phyloP scores from a whole-genome alignment of 2,888 invertebrate genomes.

The Drosophila maculinotata region DNA sequence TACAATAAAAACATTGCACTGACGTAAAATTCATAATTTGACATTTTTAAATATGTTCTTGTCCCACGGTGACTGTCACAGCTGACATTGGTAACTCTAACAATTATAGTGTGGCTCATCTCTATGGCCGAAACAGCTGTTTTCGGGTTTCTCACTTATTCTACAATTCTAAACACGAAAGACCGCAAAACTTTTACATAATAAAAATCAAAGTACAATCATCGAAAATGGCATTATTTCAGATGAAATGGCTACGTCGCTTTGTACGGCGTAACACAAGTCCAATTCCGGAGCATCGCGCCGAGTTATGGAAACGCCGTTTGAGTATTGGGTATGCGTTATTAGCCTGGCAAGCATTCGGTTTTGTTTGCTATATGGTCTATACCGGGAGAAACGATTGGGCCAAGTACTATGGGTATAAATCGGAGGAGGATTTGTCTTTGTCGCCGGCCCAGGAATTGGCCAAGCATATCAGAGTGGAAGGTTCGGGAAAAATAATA shows the following conservation, averaged over 20 bases:
- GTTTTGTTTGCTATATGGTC: constrained; percentile 87
- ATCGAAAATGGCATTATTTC: constrained; percentile 83
- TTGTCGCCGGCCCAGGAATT: constrained; percentile 86
- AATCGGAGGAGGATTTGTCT: constrained; percentile 87
- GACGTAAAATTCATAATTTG: no score
- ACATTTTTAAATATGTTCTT: background rate
- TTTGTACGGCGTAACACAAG: constrained; percentile 86
- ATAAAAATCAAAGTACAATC: constrained; percentile 25
- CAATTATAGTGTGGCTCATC: constrained; percentile 14
- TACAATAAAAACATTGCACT: background rate
- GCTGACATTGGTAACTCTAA: constrained; percentile 3
- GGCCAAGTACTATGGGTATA: constrained; percentile 89
- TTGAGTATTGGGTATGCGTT: constrained; percentile 88
- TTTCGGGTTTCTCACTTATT: constrained; percentile 46
- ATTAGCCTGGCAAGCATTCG: constrained; percentile 91
- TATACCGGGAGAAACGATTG: constrained; percentile 88
- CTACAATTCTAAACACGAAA: constrained; percentile 15
- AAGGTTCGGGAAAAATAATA: constrained; percentile 83
- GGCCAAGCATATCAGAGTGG: constrained; percentile 76
- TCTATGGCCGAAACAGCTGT: constrained; percentile 49
- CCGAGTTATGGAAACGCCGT: constrained; percentile 87
- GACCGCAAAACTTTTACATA: constrained; percentile 56
- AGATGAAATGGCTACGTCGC: constrained; percentile 86
- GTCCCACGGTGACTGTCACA: no score
- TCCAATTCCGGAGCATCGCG: constrained; percentile 86